Conservation (phyloP, 1,140 invertebrate genomes). For the Macrobrachium nipponense region DNA sequence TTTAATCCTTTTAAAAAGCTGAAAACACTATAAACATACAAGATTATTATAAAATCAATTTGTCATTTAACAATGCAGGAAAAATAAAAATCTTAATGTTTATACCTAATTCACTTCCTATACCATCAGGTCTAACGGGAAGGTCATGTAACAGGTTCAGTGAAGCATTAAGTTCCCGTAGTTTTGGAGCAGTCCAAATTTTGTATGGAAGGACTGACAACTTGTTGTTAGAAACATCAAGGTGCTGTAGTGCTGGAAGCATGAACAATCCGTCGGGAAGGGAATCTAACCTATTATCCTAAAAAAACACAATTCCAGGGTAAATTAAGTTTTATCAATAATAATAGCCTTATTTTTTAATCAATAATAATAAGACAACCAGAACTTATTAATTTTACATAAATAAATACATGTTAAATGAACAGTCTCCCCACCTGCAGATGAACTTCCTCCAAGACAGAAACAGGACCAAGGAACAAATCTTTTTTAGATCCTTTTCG, state of each 20-base stretch:
- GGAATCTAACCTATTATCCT: conserved; percentile 87
- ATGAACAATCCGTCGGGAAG: conserved; percentile 84
- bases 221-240: conserved; percentile 96
- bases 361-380: conserved; percentile 29
- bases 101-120: conserved; percentile 37
- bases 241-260: conserved; percentile 81
- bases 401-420: conserved; percentile 25
- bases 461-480: conserved; percentile 51
- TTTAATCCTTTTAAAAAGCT: not conserved
- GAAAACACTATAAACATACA: not conserved
- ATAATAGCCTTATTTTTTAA: not conserved
- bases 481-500: conserved; percentile 57
- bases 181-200: conserved; percentile 89
- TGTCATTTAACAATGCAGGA: not conserved
- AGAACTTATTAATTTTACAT: conserved; percentile 52
- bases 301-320: conserved; percentile 68
- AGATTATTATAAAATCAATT: too few relatives aligned
- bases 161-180: conserved; percentile 91
- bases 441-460: conserved; percentile 88
- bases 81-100: not conserved
- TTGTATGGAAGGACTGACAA: conserved; percentile 85
- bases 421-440: conserved; percentile 67
- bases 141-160: conserved; percentile 90
- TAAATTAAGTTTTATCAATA: not conserved
- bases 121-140: conserved; percentile 70